A percentile compares a stretch with the other conserved stretches of the same genome.
Evolutionary conservation across 2,888 invertebrate species (phyloP).

Genomic region (Hetaerina titia): DNA sequence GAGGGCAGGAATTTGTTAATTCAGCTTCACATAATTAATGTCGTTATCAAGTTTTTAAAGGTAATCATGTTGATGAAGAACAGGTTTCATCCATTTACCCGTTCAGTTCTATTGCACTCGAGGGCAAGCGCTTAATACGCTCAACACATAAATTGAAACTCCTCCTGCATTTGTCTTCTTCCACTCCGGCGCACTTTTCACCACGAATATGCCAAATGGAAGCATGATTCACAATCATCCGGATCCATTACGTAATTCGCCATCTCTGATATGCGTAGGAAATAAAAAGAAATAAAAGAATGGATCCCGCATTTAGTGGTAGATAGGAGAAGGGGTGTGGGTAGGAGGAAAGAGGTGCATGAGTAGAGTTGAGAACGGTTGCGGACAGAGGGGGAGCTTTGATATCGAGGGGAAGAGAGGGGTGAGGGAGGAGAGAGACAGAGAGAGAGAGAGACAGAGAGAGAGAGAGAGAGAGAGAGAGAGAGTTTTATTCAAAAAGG

Average conservation of each 20-base stretch:
- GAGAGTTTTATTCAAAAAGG: slow-evolving; percentile 38
- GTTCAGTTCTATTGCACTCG: not conserved
- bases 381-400: not conserved
- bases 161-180: not conserved
- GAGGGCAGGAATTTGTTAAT: too few species aligned
- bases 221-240: not conserved
- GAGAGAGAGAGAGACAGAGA: slow-evolving; percentile 35
- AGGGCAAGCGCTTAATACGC: not conserved
- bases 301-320: not conserved
- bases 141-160: not conserved
- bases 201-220: too few species aligned
- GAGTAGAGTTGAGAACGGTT: not conserved
- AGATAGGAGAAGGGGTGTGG: not conserved
- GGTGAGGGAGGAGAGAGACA: not conserved
- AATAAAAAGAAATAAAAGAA: not conserved
- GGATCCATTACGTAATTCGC: not conserved
- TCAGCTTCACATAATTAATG: too few species aligned
- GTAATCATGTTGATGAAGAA: too few species aligned
- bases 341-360: not conserved
- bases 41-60: too few species aligned
- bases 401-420: not conserved
- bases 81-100: too few species aligned
- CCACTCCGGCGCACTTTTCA: not conserved
- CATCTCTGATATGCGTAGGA: not conserved
- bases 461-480: slow-evolving; percentile 36